Conservation (phyloP, 2,888 invertebrate genomes). For the Schizaphis graminum region DNA sequence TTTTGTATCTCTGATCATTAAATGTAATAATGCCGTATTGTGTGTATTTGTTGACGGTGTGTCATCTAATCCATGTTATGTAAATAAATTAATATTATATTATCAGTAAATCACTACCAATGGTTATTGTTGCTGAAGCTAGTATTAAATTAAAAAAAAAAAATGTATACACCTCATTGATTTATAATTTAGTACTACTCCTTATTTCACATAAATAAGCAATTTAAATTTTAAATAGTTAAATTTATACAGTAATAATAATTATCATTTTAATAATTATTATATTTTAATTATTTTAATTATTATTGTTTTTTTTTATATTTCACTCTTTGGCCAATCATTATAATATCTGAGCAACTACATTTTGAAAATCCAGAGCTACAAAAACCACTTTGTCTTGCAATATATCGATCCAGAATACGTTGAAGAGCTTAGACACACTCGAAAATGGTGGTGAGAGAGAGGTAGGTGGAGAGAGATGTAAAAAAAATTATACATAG, state of each 20-base stretch:
- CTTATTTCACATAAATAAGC: not conserved
- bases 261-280: not conserved
- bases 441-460: not conserved
- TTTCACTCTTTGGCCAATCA: not conserved
- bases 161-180: not conserved
- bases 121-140: not conserved
- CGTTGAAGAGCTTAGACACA: slow-evolving; percentile 55
- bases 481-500: slow-evolving; percentile 52
- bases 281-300: not conserved
- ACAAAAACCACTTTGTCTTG: slow-evolving; percentile 27
- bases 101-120: not conserved
- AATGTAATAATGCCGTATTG: not conserved
- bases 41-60: not conserved
- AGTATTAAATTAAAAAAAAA: not conserved
- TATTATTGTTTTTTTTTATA: not conserved
- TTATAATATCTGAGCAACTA: not conserved
- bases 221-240: not conserved
- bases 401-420: slow-evolving; percentile 54
- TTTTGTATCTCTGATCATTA: not conserved
- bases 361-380: not conserved
- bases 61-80: not conserved
- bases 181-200: not conserved
- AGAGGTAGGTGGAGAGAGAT: not conserved
- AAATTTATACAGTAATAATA: not conserved
- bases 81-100: not conserved